Evolutionary conservation across 2,888 invertebrate genomes (phyloP).

Genomic region (Aspidiotus rigidus): DNA sequence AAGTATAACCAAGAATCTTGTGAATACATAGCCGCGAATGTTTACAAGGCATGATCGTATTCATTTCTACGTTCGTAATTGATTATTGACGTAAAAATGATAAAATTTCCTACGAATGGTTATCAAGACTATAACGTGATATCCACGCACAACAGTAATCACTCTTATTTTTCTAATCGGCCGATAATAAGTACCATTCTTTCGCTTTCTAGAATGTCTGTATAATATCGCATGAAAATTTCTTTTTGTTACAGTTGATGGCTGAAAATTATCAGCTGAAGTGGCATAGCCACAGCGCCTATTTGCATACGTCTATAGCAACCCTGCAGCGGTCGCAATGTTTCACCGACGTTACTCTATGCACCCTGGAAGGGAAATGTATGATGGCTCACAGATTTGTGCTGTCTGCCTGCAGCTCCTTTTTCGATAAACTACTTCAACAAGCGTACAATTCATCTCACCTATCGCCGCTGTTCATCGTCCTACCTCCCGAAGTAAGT

Average conservation of each 20-base stretch:
- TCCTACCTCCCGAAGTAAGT: slow-evolving; percentile 71
- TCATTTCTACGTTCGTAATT: no score
- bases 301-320: slow-evolving; percentile 72
- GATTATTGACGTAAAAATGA: no score
- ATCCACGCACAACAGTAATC: no score
- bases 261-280: slow-evolving; percentile 77
- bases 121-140: no score
- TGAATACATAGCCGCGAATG: no score
- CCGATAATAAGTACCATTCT: no score
- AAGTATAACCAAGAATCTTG: no score
- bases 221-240: no score
- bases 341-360: slow-evolving; percentile 71
- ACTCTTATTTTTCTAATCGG: no score
- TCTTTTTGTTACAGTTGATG: slow-evolving; percentile 36
- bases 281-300: slow-evolving; percentile 77
- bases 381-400: slow-evolving; percentile 78
- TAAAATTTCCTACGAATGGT: no score
- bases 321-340: slow-evolving; percentile 66
- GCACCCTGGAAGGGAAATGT: slow-evolving; percentile 68
- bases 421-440: slow-evolving; percentile 51
- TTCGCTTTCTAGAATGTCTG: no score
- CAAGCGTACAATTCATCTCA: slow-evolving; percentile 33
- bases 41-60: no score
- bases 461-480: slow-evolving; percentile 50
- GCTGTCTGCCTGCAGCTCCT: slow-evolving; percentile 68